These are phyloP conservation scores for Piscicola geometra DNA, from an alignment of 2,888 invertebrate species.

Conservation along the genomic window DNA sequence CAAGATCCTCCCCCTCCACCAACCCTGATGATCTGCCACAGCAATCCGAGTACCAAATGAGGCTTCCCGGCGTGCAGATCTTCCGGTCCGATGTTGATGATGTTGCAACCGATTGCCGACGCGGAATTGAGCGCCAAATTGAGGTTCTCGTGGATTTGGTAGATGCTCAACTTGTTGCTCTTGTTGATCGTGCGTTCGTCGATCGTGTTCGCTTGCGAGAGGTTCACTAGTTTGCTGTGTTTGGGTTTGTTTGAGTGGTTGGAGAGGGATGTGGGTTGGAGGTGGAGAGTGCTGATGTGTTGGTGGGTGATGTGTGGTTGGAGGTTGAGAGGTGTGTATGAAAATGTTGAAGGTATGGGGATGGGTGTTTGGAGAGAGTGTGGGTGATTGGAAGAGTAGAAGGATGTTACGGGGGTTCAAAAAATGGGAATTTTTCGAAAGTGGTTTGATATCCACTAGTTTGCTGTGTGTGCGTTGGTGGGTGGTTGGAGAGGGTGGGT, in stretches of 20 bases:
- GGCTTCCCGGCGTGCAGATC: slow-evolving; percentile 87
- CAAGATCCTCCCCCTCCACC: slow-evolving; percentile 38
- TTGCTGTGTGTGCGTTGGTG: too few relatives aligned
- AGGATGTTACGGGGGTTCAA: too few relatives aligned
- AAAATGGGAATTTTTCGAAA: too few relatives aligned
- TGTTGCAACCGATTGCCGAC: slow-evolving; percentile 95
- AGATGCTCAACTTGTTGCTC: slow-evolving; percentile 39
- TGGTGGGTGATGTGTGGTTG: not conserved
- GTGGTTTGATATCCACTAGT: too few relatives aligned
- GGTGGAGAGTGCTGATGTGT: not conserved
- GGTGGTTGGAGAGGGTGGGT: too few relatives aligned
- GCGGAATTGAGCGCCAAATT: slow-evolving; percentile 91
- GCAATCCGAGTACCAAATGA: slow-evolving; percentile 87
- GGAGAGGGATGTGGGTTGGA: not conserved
- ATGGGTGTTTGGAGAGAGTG: too few relatives aligned
- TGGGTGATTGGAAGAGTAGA: too few relatives aligned
- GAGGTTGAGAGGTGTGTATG: not conserved
- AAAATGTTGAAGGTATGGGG: too few relatives aligned
- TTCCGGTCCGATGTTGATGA: slow-evolving; percentile 84
- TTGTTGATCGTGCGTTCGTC: slow-evolving; percentile 98
- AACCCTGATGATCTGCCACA: slow-evolving; percentile 96
- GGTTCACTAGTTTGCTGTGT: slow-evolving; percentile 91
- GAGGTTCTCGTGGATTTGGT: slow-evolving; percentile 87
- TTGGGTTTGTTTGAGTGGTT: too few relatives aligned
- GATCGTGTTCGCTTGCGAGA: slow-evolving; percentile 97